Conservation (phyloP, 2,797 vertebrate species). For the Odontamblyopus rebecca region DNA sequence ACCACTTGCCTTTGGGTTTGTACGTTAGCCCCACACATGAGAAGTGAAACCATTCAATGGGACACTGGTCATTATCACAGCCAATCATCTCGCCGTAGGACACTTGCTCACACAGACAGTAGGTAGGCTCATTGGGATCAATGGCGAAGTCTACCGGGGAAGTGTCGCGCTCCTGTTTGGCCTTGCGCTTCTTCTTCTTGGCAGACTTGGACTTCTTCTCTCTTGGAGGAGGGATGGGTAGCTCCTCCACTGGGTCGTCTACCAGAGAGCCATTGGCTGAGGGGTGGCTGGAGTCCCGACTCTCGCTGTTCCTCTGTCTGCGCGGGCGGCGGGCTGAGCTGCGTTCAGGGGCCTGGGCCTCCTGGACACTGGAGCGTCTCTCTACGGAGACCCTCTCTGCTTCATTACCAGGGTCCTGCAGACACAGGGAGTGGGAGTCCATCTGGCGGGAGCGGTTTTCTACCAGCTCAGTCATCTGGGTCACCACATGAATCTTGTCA, state of each 20-base stretch:
- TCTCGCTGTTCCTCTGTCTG: slow-evolving; percentile 92
- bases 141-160: slow-evolving; percentile 94
- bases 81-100: slow-evolving; percentile 98
- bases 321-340: slow-evolving; percentile 86
- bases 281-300: slow-evolving; percentile 89
- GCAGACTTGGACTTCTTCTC: slow-evolving; percentile 94
- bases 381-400: slow-evolving; percentile 74
- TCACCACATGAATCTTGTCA: slow-evolving; percentile 96
- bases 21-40: slow-evolving; percentile 96
- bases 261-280: slow-evolving; percentile 87
- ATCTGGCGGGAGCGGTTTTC: slow-evolving; percentile 95
- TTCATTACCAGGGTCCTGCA: slow-evolving; percentile 84
- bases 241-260: slow-evolving; percentile 85
- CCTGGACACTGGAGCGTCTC: slow-evolving; percentile 57
- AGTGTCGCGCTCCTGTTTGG: slow-evolving; percentile 90
- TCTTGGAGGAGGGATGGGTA: slow-evolving; percentile 78
- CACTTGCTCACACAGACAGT: slow-evolving; percentile 97
- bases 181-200: slow-evolving; percentile 98
- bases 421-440: slow-evolving; percentile 89
- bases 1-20: slow-evolving; percentile 99
- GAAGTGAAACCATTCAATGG: slow-evolving; percentile 99
- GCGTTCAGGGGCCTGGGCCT: slow-evolving; percentile 78
- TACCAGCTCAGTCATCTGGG: slow-evolving; percentile 94
- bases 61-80: slow-evolving; percentile 96
- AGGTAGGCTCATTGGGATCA: slow-evolving; percentile 97